phyloP scores from a whole-genome alignment of 1,140 invertebrate genomes.

The Vanessa atalanta region DNA sequence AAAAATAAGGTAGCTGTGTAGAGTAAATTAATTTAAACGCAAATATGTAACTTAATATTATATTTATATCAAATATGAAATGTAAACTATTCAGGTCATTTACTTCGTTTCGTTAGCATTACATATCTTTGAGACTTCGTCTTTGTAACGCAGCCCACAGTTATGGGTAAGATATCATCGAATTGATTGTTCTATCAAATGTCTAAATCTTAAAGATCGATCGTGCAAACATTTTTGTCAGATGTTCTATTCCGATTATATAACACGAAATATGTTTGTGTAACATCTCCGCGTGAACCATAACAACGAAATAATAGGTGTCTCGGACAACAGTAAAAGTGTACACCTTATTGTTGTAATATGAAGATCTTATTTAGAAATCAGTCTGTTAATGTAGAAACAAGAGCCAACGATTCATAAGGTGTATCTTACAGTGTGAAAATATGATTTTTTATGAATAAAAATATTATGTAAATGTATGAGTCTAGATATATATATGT shows the following conservation, averaged over 20 bases:
- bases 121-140: background rate
- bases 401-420: background rate
- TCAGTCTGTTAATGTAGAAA: background rate
- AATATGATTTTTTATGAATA: background rate
- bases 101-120: no score
- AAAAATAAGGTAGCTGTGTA: no score
- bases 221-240: constrained; percentile 11
- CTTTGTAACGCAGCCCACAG: background rate
- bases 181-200: constrained; percentile 27
- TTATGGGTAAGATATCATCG: constrained; percentile 47
- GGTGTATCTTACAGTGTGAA: background rate
- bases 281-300: constrained; percentile 23
- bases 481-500: no score
- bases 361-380: constrained; percentile 2
- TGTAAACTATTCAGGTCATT: no score
- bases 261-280: constrained; percentile 26
- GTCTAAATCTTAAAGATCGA: constrained; percentile 28
- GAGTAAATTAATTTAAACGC: no score
- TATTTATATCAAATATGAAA: no score
- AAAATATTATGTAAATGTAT: no score
- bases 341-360: constrained; percentile 7
- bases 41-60: no score
- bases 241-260: constrained; percentile 12
- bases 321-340: constrained; percentile 12
- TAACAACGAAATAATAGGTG: constrained; percentile 22